These are phyloP conservation scores for Ceraclea dissimilis DNA, from an alignment of 2,888 invertebrate species.

Conservation along the genomic window DNA sequence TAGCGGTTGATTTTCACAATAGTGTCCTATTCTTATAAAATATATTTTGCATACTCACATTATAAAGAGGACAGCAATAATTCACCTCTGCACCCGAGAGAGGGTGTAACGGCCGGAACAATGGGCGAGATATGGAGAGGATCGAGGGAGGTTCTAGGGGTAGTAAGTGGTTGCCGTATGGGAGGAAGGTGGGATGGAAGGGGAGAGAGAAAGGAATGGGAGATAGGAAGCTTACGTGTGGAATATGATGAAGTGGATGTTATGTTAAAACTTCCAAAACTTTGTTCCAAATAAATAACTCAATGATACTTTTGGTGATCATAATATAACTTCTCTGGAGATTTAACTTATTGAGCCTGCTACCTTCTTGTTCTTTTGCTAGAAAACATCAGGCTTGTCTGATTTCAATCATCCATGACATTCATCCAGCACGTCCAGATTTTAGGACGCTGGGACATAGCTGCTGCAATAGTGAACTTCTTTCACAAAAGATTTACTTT, in stretches of 20 bases:
- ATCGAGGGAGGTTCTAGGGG: background rate
- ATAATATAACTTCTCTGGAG: too few species aligned
- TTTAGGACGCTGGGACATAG: too few species aligned
- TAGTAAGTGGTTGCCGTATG: background rate
- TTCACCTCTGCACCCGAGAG: conserved; percentile 11
- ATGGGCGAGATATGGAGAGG: conserved; percentile 7
- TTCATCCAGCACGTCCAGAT: too few species aligned
- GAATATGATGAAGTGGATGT: conserved; percentile 9
- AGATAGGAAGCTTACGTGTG: conserved; percentile 22
- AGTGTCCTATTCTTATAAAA: background rate
- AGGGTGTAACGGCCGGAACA: conserved; percentile 10
- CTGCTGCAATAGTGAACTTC: too few species aligned
- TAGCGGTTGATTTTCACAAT: too few species aligned
- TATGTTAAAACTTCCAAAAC: background rate
- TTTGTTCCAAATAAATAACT: background rate
- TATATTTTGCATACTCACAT: conserved; percentile 4
- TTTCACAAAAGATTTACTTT: too few species aligned
- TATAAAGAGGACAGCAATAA: conserved; percentile 3
- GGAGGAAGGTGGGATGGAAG: background rate
- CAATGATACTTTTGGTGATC: too few species aligned
- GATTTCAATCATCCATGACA: too few species aligned
- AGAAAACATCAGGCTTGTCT: too few species aligned
- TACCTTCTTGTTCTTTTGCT: too few species aligned
- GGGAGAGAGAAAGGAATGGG: conserved; percentile 8
- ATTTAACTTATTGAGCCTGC: too few species aligned